A percentile compares a stretch with the other conserved stretches of the same genome.
Evolutionary conservation across 2,113 vertebrate species (phyloP).

Genomic region (Silurus glanis): DNA sequence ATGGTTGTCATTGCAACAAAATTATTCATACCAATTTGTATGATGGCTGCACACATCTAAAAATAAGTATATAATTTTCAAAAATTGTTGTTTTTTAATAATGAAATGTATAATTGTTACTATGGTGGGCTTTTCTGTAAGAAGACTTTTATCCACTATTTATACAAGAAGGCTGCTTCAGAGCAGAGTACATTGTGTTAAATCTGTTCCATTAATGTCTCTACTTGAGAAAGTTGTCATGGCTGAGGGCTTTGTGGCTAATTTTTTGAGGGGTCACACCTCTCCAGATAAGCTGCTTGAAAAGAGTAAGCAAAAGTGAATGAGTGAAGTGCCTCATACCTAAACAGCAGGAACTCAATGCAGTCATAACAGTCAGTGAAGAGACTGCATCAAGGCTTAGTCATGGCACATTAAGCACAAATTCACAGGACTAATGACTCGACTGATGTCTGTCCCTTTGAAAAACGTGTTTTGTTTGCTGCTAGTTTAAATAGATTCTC

Average conservation of each 20-base stretch:
- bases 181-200: neutral
- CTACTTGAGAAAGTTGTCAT: neutral
- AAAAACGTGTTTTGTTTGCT: neutral
- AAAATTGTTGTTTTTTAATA: neutral
- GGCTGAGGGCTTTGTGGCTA: neutral
- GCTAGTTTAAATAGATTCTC: neutral
- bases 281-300: neutral
- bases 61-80: neutral
- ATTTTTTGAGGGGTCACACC: neutral
- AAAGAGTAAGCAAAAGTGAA: neutral
- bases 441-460: slow-evolving; percentile 7
- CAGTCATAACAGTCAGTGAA: slow-evolving; percentile 1
- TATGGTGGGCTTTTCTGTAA: neutral
- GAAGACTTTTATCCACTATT: neutral
- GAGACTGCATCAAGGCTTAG: slow-evolving; percentile 18
- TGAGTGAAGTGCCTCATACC: neutral
- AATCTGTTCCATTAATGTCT: neutral
- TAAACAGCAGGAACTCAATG: neutral
- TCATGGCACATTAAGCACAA: slow-evolving; percentile 23
- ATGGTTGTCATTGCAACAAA: neutral
- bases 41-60: neutral
- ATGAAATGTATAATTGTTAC: neutral
- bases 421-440: slow-evolving; percentile 20
- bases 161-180: neutral
- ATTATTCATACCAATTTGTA: neutral